Conservation (phyloP, 2,888 invertebrate species). For the Ormyrus pomaceus region DNA sequence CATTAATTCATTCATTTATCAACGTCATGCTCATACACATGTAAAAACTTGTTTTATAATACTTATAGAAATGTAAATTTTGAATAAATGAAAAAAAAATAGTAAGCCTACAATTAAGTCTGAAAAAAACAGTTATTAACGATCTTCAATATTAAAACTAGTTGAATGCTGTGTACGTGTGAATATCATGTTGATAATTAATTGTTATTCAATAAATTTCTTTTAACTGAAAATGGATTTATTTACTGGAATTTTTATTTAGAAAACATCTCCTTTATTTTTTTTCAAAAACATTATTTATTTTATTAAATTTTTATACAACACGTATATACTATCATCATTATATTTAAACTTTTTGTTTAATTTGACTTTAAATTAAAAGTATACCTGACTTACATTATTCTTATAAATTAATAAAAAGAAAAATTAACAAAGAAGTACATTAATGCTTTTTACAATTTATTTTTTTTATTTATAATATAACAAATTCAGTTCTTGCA, state of each 20-base stretch:
- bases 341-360: slow-evolving; percentile 43
- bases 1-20: slow-evolving; percentile 7
- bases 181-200: slow-evolving; percentile 33
- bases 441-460: slow-evolving; percentile 53
- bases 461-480: slow-evolving; percentile 53
- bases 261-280: slow-evolving; percentile 13
- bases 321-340: slow-evolving; percentile 51
- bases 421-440: slow-evolving; percentile 55
- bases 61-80: slow-evolving; percentile 23
- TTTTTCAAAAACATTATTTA: slow-evolving; percentile 56
- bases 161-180: slow-evolving; percentile 23
- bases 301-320: slow-evolving; percentile 57
- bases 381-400: slow-evolving; percentile 39
- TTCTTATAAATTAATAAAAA: slow-evolving; percentile 50
- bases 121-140: slow-evolving; percentile 12
- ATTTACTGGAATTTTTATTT: slow-evolving; percentile 11
- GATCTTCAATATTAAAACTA: slow-evolving; percentile 12
- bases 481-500: slow-evolving; percentile 53
- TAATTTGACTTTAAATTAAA: slow-evolving; percentile 40
- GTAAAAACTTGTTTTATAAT: slow-evolving; percentile 9
- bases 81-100: slow-evolving; percentile 2
- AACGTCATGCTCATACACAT: not conserved
- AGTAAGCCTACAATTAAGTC: slow-evolving; percentile 15
- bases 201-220: slow-evolving; percentile 38
- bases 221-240: slow-evolving; percentile 26